phyloP scores from a whole-genome alignment of 2,888 invertebrate genomes.

The Dilophus febrilis region DNA sequence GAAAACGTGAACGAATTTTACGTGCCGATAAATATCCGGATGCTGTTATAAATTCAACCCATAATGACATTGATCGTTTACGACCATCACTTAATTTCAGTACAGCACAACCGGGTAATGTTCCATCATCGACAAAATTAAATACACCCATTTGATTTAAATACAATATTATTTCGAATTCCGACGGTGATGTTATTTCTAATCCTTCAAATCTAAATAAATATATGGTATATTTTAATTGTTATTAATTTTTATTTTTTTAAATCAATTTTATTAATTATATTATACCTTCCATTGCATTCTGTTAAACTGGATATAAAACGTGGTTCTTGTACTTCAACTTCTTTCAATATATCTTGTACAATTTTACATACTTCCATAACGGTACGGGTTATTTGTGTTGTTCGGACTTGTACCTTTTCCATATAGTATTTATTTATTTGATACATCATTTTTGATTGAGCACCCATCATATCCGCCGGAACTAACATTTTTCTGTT shows the following conservation, averaged over 20 bases:
- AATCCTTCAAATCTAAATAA: slow-evolving; percentile 56
- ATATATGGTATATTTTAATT: no score
- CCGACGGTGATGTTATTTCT: slow-evolving; percentile 81
- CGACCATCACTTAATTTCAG: slow-evolving; percentile 88
- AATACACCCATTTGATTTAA: slow-evolving; percentile 98
- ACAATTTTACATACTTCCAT: slow-evolving; percentile 84
- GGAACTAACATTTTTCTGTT: slow-evolving; percentile 80
- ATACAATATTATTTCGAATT: slow-evolving; percentile 90
- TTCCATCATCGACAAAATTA: slow-evolving; percentile 93
- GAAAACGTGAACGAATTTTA: slow-evolving; percentile 87
- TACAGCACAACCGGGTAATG: slow-evolving; percentile 82
- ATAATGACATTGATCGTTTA: slow-evolving; percentile 91
- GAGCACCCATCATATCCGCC: slow-evolving; percentile 86
- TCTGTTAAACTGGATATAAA: slow-evolving; percentile 84
- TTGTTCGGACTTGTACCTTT: slow-evolving; percentile 72
- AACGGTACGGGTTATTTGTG: slow-evolving; percentile 73
- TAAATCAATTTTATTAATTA: no score
- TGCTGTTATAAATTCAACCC: slow-evolving; percentile 97
- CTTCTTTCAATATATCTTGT: slow-evolving; percentile 88
- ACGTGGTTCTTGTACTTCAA: slow-evolving; percentile 87
- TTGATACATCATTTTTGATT: slow-evolving; percentile 90
- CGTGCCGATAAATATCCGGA: slow-evolving; percentile 90
- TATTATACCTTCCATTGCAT: slow-evolving; percentile 64
- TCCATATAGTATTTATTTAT: slow-evolving; percentile 90
- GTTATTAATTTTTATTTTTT: no score